Base-by-base conservation (phyloP, 2,888 invertebrate species). In the Gymnocheta viridis region DNA sequence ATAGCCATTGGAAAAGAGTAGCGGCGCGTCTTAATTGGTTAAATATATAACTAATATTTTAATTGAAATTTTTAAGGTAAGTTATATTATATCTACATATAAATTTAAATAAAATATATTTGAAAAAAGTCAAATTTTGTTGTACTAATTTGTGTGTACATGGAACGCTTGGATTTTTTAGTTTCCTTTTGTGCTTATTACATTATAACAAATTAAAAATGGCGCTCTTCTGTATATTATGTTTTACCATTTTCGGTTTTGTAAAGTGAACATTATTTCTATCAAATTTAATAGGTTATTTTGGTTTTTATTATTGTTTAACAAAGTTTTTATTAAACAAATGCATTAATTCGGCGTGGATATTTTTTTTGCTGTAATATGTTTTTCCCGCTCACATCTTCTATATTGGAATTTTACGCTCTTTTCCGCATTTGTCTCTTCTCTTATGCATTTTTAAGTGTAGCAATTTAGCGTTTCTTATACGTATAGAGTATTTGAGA, bases 201-300 rank as follows among this genome's bases (percentile, higher is more conserved):
- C 38, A 74, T 54, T 64, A 19, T 47, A 10, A 44, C 70, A 84
- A 82, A 86, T 86, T 85, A 85, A 87, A 87, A 87, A 86, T 87
- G 87, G 87, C 87, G 87, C 83, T 85, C 49, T 79, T 70, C 47
- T 69, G 60, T 81, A 49, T 6, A 22, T 67, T 56, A 32, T 19
- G 44, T 19, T 3, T 54, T 12, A 2, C 12, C 12, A 49, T 41
- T 41, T 17, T 32, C 29, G 4, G 10, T 38, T 54, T 38, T 44
- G 7, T 4, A 6, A 17, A 19, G 14, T 44, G 17, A 24, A 14
- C 17, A n/a, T n/a, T 12, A 49, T 29, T 24, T 24, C 14, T 27
- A 24, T 4, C 4, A 2, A 7, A 27, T 17, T 22, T 41, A 38
- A 17, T n/a, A 4, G 12, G 0, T 38, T 27, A 24, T 12, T 19